These are phyloP conservation scores for Oreotrochilus melanogaster DNA, from an alignment of 2,113 vertebrate genomes.

Conservation along the genomic window DNA sequence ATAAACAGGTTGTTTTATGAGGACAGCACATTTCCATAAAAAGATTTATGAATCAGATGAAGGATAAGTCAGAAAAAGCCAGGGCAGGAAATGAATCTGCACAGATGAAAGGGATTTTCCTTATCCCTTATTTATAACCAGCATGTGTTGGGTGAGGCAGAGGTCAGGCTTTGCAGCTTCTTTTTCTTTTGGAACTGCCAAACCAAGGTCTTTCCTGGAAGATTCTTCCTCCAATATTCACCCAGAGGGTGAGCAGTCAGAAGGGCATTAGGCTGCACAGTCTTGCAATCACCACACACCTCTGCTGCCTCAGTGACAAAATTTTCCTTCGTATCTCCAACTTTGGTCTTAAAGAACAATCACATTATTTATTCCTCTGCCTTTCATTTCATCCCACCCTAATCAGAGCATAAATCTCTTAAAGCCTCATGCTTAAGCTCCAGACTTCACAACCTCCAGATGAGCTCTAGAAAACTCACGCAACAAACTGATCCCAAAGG, in stretches of 20 bases:
- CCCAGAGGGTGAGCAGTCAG: background rate
- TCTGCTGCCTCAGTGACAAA: background rate
- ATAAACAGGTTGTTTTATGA: background rate
- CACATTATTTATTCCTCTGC: background rate
- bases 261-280: background rate
- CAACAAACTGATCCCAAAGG: background rate
- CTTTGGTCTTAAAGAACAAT: background rate
- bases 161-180: background rate
- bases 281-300: background rate
- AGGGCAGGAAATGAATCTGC: slow-evolving; percentile 48
- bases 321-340: background rate
- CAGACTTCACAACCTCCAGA: background rate
- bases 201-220: slow-evolving; percentile 8
- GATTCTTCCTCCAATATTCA: background rate
- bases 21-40: background rate
- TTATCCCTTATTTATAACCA: background rate
- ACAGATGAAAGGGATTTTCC: slow-evolving; percentile 13
- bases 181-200: slow-evolving; percentile 23
- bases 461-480: accelerated
- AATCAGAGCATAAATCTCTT: background rate
- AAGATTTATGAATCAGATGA: background rate
- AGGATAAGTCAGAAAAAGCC: background rate
- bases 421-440: background rate
- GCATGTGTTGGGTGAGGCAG: background rate
- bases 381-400: background rate